Percentiles rank a stretch among this genome's conserved stretches.
Conservation (phyloP, 1,140 invertebrate species). For the Eubasilissa regina region DNA sequence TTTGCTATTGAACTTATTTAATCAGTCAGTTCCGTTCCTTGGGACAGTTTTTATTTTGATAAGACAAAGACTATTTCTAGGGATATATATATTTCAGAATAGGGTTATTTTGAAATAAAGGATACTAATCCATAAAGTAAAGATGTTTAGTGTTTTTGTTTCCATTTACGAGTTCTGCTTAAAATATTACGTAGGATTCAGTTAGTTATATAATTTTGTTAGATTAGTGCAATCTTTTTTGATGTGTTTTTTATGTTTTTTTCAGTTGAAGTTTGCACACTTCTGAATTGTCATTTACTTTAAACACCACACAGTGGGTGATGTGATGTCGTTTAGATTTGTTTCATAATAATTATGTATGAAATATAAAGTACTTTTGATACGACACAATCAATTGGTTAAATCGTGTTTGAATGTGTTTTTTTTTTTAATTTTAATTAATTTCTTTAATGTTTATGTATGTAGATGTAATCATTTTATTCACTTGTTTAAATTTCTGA, state of each 20-base stretch:
- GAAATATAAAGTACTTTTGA: constrained; percentile 5
- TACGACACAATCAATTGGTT: neutral
- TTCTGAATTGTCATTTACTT: constrained; percentile 36
- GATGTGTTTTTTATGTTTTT: constrained; percentile 41
- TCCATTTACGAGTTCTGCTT: too few species aligned
- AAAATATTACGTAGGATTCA: too few species aligned
- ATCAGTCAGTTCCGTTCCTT: too few species aligned
- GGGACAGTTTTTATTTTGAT: too few species aligned
- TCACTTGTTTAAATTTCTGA: constrained; percentile 38
- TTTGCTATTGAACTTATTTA: too few species aligned
- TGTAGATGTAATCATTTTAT: constrained; percentile 42
- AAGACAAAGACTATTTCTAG: too few species aligned
- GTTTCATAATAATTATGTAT: constrained; percentile 11
- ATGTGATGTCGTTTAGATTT: neutral
- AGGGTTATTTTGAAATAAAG: too few species aligned
- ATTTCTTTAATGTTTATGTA: constrained; percentile 38
- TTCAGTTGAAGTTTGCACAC: constrained; percentile 54
- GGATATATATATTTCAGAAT: too few species aligned
- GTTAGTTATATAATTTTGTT: constrained; percentile 7
- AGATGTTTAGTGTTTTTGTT: too few species aligned
- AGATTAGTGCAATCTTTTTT: constrained; percentile 16
- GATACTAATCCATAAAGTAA: too few species aligned
- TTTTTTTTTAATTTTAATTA: constrained; percentile 25
- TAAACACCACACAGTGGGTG: neutral
- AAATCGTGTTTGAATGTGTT: neutral